Evolutionary conservation across 2,888 invertebrate species (phyloP), one percentile per base, ranked within the genome.

Genomic region (Villa cingulata): DNA sequence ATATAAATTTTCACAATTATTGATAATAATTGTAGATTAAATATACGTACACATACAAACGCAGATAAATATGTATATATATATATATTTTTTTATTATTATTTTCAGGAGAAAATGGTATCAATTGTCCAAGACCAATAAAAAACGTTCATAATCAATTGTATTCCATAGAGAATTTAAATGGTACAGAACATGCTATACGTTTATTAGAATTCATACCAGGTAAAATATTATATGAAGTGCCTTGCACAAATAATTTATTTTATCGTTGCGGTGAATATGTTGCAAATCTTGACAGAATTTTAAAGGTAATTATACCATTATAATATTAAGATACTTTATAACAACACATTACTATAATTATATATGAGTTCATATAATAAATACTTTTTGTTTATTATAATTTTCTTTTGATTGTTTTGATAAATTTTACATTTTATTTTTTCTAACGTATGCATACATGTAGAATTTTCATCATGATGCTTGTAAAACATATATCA

Each of bases 131-230:
- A 0, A 71, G 74, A 43, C 87, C 88, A 0, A 68, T 87, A 36
- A 75, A 74, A 57, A 86, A 83, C 57, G 72, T 80, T 1, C 71
- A 72, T 51, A 83, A 83, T 0, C 73, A 77, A 51, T 75, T 78
- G 56, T 77, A 75, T 63, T 79, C 80, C 0, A 52, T 72, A 42
- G 72, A 75, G 53, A 65, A 58, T 6, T 71, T 77, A 50, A 58
- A 59, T 45, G 63, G 60, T 3, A 70, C 64, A n/a, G 70, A 72
- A 45, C 80, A 88, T 61, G 75, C 81, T 0, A 81, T 90, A 1
- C 73, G 89, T 4, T 72, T 94, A 15, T 69, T 92, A 58, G 78
- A 82, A 59, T 92, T 73, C 60, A 73, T 84, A 15, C 81, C 85
- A 0, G 92, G 92, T 0, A 73, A 75, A 48, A 70, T 84, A 48